Evolutionary conservation across 2,113 vertebrate genomes (phyloP), one percentile per base, ranked within the genome.

Genomic region (Chamaetylas fuelleborni): DNA sequence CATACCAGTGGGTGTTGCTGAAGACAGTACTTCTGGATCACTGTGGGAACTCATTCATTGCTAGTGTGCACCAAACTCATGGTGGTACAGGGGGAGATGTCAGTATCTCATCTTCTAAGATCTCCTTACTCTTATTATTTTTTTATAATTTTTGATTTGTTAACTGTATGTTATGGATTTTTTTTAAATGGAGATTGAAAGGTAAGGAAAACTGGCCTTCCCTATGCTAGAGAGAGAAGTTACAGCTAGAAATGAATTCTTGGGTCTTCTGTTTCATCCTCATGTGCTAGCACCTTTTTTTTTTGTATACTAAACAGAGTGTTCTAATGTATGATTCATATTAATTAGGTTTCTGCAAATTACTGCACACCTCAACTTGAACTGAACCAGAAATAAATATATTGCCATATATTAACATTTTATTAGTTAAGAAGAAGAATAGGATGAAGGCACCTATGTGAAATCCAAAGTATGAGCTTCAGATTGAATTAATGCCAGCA

Each of bases 371-470:
- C 81, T 98, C 95, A 97, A 96, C 93, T 97, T 97, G 96, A 97
- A 96, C 92, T 97, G 96, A 98, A 97, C 92, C 95, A 97, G 97
- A 98, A 98, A 97, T 97, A 98, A 97, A 97, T 96, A 96, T 94
- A 96, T 97, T 97, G 96, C 96, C 92, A 94, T 97, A 96, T 97
- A 98, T 98, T 98, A 97, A 96, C 96, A 97, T 97, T 97, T 97
- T 98, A 97, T 98, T 95, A 97, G 96, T 91, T 91, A 79, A 57
- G 34, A 95, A 97, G 92, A 97, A 97, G 95, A 96, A 97, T 89
- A 96, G 90, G 93, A 94, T 95, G 96, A 96, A 97, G 95, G 93
- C 88, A 96, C 94, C 97, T 97, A 97, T 97, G 87, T 95, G 95
- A 97, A 98, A 97, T 96, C 93, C 95, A 71, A 97, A 96, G 89